Conservation (phyloP, 2,888 invertebrate species). For the Julus scandinavius region DNA sequence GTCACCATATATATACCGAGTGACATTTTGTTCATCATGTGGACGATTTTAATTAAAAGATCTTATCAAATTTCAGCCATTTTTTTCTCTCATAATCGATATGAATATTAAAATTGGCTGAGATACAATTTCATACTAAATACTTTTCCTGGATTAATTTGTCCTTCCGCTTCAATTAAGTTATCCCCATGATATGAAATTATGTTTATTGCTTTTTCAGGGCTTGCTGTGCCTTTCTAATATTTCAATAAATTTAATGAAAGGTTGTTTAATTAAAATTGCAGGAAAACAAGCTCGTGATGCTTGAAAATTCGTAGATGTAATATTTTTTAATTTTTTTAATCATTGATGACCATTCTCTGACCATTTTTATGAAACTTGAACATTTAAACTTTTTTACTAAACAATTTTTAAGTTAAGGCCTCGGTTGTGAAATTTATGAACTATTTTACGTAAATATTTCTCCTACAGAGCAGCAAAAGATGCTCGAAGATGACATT, state of each 20-base stretch:
- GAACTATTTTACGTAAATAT: too few species aligned
- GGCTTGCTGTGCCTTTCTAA: background rate
- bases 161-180: background rate
- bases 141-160: background rate
- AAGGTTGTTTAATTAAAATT: background rate
- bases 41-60: conserved; percentile 25
- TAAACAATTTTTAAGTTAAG: too few species aligned
- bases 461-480: background rate
- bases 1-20: background rate
- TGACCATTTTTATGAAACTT: too few species aligned
- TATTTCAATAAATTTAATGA: background rate
- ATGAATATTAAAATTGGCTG: background rate
- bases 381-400: too few species aligned
- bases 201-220: background rate
- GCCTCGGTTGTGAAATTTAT: too few species aligned
- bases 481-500: conserved; percentile 7
- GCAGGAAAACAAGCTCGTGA: background rate
- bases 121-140: background rate
- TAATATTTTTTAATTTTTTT: too few species aligned
- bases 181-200: background rate
- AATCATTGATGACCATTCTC: too few species aligned
- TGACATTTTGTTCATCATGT: background rate
- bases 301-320: too few species aligned
- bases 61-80: background rate
- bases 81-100: background rate